Evolutionary conservation across 2,888 invertebrate species (phyloP).

Genomic region (Sinelater perroti): DNA sequence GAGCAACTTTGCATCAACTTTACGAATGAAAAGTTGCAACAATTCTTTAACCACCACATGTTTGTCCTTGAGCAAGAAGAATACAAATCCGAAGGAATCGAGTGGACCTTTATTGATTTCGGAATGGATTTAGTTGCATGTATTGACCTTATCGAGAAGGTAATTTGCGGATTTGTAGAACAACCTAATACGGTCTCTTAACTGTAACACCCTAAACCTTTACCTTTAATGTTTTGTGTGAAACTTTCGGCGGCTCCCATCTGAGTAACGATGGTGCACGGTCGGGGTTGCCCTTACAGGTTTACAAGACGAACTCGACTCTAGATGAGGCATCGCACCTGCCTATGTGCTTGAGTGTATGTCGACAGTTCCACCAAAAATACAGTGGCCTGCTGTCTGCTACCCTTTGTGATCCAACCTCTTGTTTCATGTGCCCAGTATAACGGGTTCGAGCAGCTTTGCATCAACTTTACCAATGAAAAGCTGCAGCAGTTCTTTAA

Average conservation of each 20-base stretch:
- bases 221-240: background rate
- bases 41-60: conserved; percentile 85
- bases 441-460: conserved; percentile 87
- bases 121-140: conserved; percentile 77
- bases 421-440: conserved; percentile 65
- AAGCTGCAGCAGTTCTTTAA: conserved; percentile 83
- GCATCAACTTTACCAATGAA: conserved; percentile 83
- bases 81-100: conserved; percentile 77
- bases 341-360: conserved; percentile 4
- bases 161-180: conserved; percentile 52
- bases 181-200: background rate
- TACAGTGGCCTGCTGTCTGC: conserved; percentile 30
- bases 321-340: too few species aligned
- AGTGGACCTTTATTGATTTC: conserved; percentile 82
- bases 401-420: conserved; percentile 38
- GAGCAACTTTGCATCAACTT: conserved; percentile 84
- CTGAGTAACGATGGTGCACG: background rate
- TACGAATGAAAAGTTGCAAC: conserved; percentile 80
- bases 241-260: background rate
- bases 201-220: background rate
- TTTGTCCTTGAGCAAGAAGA: conserved; percentile 83
- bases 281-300: background rate
- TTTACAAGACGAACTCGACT: conserved; percentile 11
- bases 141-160: conserved; percentile 93
- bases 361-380: conserved; percentile 23